phyloP scores from a whole-genome alignment of 1,140 invertebrate genomes.

The Ceratina japonica region DNA sequence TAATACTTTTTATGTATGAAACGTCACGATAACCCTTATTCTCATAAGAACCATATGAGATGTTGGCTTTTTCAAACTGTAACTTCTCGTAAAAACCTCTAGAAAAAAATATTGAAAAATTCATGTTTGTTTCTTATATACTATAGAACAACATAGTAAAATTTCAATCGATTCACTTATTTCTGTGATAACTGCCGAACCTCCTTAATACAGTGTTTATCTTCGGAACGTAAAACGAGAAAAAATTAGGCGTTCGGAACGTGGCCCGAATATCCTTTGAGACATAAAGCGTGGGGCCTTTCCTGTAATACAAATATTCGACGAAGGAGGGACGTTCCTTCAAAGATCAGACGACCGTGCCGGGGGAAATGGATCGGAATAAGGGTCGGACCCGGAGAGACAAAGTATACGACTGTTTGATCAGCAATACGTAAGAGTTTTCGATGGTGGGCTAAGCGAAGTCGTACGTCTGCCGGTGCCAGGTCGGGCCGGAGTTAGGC shows the following conservation, averaged over 20 bases:
- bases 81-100: too few relatives aligned
- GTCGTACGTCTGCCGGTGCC: neutral
- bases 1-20: too few relatives aligned
- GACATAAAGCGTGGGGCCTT: neutral
- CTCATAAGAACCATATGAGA: too few relatives aligned
- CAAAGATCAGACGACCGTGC: slow-evolving; percentile 16
- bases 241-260: neutral
- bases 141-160: too few relatives aligned
- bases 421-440: slow-evolving; percentile 42
- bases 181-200: too few relatives aligned
- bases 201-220: too few relatives aligned
- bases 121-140: too few relatives aligned
- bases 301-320: neutral
- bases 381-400: slow-evolving; percentile 5
- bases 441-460: slow-evolving; percentile 8
- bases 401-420: slow-evolving; percentile 41
- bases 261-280: neutral
- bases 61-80: too few relatives aligned
- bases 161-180: too few relatives aligned
- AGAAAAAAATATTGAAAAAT: too few relatives aligned
- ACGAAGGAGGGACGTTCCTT: neutral
- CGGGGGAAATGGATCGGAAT: slow-evolving; percentile 22
- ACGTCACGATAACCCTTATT: too few relatives aligned
- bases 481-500: neutral
- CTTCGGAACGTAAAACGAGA: too few relatives aligned